A percentile compares a stretch with the other conserved stretches of the same genome.
These are phyloP conservation scores for Pyrochroa serraticornis DNA, from an alignment of 2,888 invertebrate genomes.

Conservation along the genomic window DNA sequence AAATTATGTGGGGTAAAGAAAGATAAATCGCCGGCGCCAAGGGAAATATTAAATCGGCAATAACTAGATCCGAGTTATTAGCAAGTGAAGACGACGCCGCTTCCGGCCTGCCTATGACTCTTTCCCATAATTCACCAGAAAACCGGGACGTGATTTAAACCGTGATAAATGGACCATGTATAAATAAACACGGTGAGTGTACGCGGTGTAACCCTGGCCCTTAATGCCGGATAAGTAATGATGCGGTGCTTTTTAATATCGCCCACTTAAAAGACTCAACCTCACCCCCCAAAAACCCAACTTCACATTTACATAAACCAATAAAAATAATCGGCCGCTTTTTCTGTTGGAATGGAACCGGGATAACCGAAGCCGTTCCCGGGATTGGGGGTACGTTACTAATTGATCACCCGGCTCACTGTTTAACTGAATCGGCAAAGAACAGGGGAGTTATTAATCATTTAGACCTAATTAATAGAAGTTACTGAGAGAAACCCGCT, in stretches of 20 bases:
- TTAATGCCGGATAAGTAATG: slow-evolving; percentile 17
- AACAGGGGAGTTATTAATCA: slow-evolving; percentile 19
- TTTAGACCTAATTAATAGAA: slow-evolving; percentile 20
- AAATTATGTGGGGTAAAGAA: slow-evolving; percentile 34
- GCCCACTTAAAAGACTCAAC: background rate
- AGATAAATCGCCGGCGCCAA: slow-evolving; percentile 37
- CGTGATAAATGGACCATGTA: slow-evolving; percentile 19
- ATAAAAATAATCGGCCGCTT: too few relatives aligned
- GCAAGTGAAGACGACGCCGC: background rate
- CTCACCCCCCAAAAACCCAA: background rate
- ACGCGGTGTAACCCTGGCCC: background rate
- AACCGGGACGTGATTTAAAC: slow-evolving; percentile 11
- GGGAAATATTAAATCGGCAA: slow-evolving; percentile 40
- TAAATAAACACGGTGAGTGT: slow-evolving; percentile 15
- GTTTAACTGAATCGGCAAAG: background rate
- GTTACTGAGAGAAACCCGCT: slow-evolving; percentile 1
- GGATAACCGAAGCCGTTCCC: too few relatives aligned
- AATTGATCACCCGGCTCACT: too few relatives aligned
- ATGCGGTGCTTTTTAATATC: slow-evolving; percentile 7
- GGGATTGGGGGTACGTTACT: too few relatives aligned
- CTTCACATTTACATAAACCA: too few relatives aligned
- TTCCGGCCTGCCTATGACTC: slow-evolving; percentile 2
- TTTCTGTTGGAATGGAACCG: too few relatives aligned
- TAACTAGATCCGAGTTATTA: slow-evolving; percentile 30
- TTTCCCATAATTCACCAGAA: slow-evolving; percentile 11